phyloP scores from a whole-genome alignment of 1,140 invertebrate species.

The Scaptomyza graminum region DNA sequence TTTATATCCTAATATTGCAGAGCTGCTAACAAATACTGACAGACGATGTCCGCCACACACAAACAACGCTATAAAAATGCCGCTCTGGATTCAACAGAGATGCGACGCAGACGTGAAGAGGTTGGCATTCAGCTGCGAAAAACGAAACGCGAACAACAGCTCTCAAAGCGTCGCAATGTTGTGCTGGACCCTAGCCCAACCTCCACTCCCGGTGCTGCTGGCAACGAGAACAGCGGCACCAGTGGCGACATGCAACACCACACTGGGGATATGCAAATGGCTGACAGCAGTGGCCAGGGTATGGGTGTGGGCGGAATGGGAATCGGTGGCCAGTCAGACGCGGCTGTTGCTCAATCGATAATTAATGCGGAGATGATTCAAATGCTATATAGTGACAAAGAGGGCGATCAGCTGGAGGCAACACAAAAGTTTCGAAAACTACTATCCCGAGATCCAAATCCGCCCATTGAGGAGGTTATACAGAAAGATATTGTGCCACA shows the following conservation, averaged over 20 bases:
- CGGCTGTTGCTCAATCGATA: constrained; percentile 67
- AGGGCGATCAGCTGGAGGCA: constrained; percentile 92
- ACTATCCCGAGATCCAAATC: constrained; percentile 97
- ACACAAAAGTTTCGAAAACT: constrained; percentile 98
- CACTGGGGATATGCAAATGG: constrained; percentile 66
- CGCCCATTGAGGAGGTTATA: constrained; percentile 99
- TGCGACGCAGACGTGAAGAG: constrained; percentile 95
- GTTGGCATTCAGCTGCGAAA: constrained; percentile 98
- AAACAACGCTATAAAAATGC: constrained; percentile 98
- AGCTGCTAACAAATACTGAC: constrained; percentile 31
- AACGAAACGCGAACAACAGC: constrained; percentile 96
- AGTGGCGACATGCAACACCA: constrained; percentile 60
- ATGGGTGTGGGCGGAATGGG: constrained; percentile 14
- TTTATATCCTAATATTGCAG: constrained; percentile 3
- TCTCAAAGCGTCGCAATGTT: constrained; percentile 97
- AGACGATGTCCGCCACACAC: constrained; percentile 92
- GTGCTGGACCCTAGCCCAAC: constrained; percentile 75
- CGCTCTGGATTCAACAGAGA: constrained; percentile 95
- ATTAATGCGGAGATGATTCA: constrained; percentile 93
- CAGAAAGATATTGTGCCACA: constrained; percentile 96
- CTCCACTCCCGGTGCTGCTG: constrained; percentile 10
- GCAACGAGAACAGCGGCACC: constrained; percentile 53
- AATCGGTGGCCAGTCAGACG: constrained; percentile 17
- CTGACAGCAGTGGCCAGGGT: constrained; percentile 49
- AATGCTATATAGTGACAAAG: constrained; percentile 92